Evolutionary conservation across 2,113 vertebrate species (phyloP).

Genomic region (Plecturocebus donacophilus): DNA sequence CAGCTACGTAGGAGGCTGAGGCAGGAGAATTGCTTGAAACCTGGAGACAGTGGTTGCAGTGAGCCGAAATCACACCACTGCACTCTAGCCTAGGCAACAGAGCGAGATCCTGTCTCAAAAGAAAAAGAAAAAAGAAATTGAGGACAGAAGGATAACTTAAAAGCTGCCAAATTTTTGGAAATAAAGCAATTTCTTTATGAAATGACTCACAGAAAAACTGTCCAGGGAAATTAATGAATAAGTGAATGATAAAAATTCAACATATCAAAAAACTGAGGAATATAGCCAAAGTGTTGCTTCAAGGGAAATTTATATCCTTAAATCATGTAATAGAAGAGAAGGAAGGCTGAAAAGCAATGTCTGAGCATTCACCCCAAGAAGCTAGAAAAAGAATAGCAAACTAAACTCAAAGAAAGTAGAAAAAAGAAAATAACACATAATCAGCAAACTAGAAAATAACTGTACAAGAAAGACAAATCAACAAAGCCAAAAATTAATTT

Average conservation of each 20-base stretch:
- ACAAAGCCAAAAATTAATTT: background rate
- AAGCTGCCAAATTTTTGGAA: background rate
- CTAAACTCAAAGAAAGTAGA: background rate
- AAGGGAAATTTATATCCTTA: background rate
- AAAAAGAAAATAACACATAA: background rate
- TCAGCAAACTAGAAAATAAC: background rate
- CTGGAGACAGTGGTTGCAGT: background rate
- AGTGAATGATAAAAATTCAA: background rate
- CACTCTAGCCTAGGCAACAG: background rate
- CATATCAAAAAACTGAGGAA: background rate
- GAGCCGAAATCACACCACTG: background rate
- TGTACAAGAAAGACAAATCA: background rate
- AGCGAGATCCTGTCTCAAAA: background rate
- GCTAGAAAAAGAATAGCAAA: background rate
- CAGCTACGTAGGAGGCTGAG: background rate
- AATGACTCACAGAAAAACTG: background rate
- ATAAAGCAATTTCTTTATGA: background rate
- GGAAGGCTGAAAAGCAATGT: background rate
- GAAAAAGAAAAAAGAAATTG: too few relatives aligned
- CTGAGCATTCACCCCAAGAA: background rate
- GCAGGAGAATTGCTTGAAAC: background rate
- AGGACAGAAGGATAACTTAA: background rate
- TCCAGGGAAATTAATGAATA: background rate
- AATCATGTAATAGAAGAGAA: background rate
- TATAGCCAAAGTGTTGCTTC: background rate